Percentiles rank a stretch among this genome's conserved stretches.
Evolutionary conservation across 2,888 invertebrate genomes (phyloP).

Genomic region (Augochlorella aurata): DNA sequence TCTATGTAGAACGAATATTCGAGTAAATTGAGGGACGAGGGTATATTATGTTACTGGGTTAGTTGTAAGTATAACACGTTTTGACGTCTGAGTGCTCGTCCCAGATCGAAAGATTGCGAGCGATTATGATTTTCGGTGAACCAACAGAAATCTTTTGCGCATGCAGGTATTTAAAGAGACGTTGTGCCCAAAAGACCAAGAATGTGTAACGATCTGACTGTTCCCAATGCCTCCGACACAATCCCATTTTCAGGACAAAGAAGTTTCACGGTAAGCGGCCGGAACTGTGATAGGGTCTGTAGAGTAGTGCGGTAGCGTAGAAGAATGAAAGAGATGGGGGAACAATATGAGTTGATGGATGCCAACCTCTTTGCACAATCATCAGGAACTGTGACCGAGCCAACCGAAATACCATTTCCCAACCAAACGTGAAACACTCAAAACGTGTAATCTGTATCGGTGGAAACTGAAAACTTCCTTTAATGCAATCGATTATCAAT

Average conservation of each 20-base stretch:
- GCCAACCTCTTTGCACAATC: constrained; percentile 63
- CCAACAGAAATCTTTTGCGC: not conserved
- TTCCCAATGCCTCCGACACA: constrained; percentile 34
- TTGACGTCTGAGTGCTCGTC: no score
- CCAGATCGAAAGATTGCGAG: no score
- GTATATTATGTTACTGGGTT: no score
- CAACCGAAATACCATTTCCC: constrained; percentile 57
- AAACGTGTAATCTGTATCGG: constrained; percentile 27
- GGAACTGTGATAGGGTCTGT: constrained; percentile 53
- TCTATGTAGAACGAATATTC: no score
- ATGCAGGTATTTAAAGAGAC: not conserved
- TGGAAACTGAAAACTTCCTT: constrained; percentile 11
- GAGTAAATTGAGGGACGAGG: no score
- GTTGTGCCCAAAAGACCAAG: constrained; percentile 17
- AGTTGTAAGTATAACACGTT: no score
- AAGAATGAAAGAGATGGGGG: constrained; percentile 44
- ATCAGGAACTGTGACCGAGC: constrained; percentile 58
- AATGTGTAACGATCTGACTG: constrained; percentile 27
- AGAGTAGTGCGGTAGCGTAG: constrained; percentile 37
- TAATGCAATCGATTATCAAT: not conserved
- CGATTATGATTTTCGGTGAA: not conserved
- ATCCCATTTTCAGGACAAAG: constrained; percentile 61
- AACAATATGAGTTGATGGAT: constrained; percentile 66
- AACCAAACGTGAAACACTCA: constrained; percentile 54
- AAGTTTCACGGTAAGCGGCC: constrained; percentile 49